Evolutionary conservation across 53 echinoderm and acorn worm species (phyloP).

Genomic region (Antedon mediterranea): DNA sequence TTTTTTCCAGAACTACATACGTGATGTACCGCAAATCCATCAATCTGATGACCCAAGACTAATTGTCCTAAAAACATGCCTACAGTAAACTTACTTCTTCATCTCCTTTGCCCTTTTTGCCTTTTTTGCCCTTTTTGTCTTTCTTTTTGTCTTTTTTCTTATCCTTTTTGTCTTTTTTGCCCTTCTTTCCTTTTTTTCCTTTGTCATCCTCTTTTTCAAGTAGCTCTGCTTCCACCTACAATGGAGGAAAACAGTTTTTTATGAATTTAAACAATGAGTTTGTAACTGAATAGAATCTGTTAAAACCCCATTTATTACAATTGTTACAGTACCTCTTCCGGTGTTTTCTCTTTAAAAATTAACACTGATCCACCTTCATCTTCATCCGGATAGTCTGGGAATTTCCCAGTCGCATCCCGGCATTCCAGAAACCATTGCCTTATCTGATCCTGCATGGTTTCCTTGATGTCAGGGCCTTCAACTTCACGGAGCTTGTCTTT

Average conservation of each 20-base stretch:
- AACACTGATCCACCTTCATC: constrained; percentile 94
- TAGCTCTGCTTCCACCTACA: constrained; percentile 83
- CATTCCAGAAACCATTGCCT: constrained; percentile 98
- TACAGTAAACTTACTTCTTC: constrained; percentile 70
- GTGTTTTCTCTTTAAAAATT: constrained; percentile 94
- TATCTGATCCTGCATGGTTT: constrained; percentile 96
- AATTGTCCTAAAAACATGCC: too few species aligned
- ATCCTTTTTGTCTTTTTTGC: constrained; percentile 76
- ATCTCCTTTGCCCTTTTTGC: constrained; percentile 88
- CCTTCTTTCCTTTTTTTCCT: constrained; percentile 74
- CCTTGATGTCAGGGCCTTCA: constrained; percentile 98
- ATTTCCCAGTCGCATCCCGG: constrained; percentile 90
- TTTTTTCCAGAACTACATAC: too few species aligned
- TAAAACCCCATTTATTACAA: background rate
- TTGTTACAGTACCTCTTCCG: constrained; percentile 61
- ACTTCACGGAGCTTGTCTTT: constrained; percentile 92
- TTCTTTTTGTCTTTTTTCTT: constrained; percentile 95
- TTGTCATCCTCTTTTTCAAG: constrained; percentile 85
- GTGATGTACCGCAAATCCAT: background rate
- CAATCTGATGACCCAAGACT: too few species aligned
- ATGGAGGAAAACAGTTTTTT: background rate
- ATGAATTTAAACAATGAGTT: background rate
- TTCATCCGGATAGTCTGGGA: constrained; percentile 79
- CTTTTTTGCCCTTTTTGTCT: constrained; percentile 94
- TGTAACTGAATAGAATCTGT: background rate